phyloP scores from a whole-genome alignment of 37 sponge, comb jelly and placozoan genomes.

The Halichondria panicea region DNA sequence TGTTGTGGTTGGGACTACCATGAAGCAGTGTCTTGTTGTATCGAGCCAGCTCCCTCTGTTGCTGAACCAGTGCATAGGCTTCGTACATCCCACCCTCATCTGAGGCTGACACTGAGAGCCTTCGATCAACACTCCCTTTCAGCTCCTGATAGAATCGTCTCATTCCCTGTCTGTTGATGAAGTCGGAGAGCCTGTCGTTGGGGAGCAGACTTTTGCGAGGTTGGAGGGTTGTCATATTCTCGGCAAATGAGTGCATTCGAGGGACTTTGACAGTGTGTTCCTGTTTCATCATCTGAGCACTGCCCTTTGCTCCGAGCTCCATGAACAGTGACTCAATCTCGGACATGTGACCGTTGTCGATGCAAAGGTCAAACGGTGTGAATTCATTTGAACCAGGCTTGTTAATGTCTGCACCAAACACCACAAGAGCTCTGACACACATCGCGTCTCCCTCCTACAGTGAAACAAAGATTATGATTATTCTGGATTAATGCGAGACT shows the following conservation, averaged over 20 bases:
- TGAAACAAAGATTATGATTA: not conserved
- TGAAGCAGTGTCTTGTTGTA: slow-evolving; percentile 33
- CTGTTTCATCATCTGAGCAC: slow-evolving; percentile 2
- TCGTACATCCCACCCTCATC: slow-evolving; percentile 32
- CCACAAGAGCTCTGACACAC: slow-evolving; percentile 12
- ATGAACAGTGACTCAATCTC: slow-evolving; percentile 11
- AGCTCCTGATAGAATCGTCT: slow-evolving; percentile 17
- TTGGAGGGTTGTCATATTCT: not conserved
- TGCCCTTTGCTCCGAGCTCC: slow-evolving; percentile 23
- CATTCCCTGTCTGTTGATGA: slow-evolving; percentile 16
- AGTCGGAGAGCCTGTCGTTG: slow-evolving; percentile 16
- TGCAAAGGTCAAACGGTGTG: slow-evolving; percentile 37
- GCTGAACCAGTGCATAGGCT: slow-evolving; percentile 14
- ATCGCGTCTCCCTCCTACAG: slow-evolving; percentile 16
- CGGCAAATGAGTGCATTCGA: slow-evolving; percentile 6
- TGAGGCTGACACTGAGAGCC: slow-evolving; percentile 25
- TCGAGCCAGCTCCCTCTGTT: slow-evolving; percentile 38
- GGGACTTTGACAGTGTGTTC: not conserved
- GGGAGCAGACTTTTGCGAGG: not conserved
- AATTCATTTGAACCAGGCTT: slow-evolving; percentile 20
- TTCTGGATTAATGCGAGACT: not conserved
- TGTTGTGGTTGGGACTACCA: not conserved
- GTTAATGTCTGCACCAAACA: slow-evolving; percentile 38
- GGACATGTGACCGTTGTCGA: slow-evolving; percentile 5
- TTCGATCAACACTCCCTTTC: slow-evolving; percentile 17